These are phyloP conservation scores for Metopolophium dirhodum DNA, from an alignment of 1,140 invertebrate species.

Conservation along the genomic window DNA sequence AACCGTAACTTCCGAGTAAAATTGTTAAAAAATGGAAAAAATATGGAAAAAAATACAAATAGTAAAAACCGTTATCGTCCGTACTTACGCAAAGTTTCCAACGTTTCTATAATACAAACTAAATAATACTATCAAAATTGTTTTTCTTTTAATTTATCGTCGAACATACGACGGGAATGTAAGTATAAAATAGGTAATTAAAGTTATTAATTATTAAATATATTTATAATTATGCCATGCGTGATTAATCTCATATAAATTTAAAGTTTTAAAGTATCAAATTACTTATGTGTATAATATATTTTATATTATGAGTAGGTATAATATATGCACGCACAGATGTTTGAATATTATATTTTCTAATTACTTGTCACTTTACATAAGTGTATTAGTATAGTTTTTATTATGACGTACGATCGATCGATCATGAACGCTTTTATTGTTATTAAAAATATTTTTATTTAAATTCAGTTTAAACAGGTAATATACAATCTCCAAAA, in stretches of 20 bases:
- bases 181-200: background rate
- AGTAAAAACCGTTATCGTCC: background rate
- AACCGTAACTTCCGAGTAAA: background rate
- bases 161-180: background rate
- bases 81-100: too few species aligned
- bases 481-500: background rate
- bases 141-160: background rate
- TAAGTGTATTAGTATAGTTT: background rate
- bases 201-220: background rate
- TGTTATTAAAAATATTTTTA: conserved; percentile 13
- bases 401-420: background rate
- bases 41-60: background rate
- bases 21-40: background rate
- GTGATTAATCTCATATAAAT: background rate
- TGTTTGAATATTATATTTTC: background rate
- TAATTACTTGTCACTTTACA: conserved; percentile 1
- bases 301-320: background rate
- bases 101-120: too few species aligned
- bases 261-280: background rate
- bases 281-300: background rate
- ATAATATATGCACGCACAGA: background rate
- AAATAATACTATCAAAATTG: background rate
- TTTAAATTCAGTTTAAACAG: background rate
- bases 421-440: background rate
- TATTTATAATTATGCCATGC: background rate